Evolutionary conservation across 2,888 invertebrate species (phyloP).

Genomic region (Eupithecia exiguata): DNA sequence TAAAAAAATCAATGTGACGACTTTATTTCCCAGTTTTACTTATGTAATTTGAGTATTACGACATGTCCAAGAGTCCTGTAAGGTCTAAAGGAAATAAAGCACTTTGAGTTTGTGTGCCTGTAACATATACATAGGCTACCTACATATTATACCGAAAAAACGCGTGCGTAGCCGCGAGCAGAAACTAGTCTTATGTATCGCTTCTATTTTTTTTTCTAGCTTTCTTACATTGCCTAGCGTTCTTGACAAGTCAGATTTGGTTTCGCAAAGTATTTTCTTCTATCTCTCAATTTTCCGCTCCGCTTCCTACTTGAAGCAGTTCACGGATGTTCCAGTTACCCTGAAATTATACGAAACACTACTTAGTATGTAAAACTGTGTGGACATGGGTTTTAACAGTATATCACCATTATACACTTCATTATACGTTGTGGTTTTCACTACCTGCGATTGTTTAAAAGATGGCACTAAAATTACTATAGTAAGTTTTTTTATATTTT

Average conservation of each 20-base stretch:
- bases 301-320: conserved; percentile 40
- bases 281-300: conserved; percentile 40
- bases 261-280: conserved; percentile 27
- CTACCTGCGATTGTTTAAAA: conserved; percentile 2
- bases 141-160: not conserved
- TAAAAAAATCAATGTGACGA: no score
- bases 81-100: no score
- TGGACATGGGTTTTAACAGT: conserved; percentile 2
- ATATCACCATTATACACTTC: conserved; percentile 12
- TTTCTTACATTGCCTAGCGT: conserved; percentile 17
- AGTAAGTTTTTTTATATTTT: conserved; percentile 20
- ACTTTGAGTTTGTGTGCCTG: no score
- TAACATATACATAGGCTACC: not conserved
- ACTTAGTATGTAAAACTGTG: conserved; percentile 23
- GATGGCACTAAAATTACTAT: conserved; percentile 24
- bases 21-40: no score
- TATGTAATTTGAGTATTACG: no score
- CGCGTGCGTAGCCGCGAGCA: not conserved
- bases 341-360: conserved; percentile 37
- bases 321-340: conserved; percentile 30
- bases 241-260: conserved; percentile 27
- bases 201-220: not conserved
- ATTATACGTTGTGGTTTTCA: conserved; percentile 1
- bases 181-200: not conserved
- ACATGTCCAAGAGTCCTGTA: no score